phyloP scores from a whole-genome alignment of 2,888 invertebrate species.

The Zygogramma bicolorata region DNA sequence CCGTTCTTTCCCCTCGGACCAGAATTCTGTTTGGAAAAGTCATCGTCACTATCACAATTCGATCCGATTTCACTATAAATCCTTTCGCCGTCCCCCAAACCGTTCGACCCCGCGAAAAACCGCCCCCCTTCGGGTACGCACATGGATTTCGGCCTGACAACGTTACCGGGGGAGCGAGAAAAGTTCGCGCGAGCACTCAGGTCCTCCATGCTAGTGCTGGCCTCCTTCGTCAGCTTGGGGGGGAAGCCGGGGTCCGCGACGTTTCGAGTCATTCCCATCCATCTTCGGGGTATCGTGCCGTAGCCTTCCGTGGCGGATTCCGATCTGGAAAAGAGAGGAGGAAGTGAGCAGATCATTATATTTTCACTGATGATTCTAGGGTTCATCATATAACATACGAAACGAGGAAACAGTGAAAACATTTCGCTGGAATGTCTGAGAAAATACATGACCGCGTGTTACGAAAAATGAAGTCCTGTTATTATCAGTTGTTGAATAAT shows the following conservation, averaged over 20 bases:
- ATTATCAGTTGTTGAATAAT: too few species aligned
- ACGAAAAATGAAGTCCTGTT: too few species aligned
- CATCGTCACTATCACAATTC: conserved; percentile 38
- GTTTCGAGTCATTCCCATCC: conserved; percentile 56
- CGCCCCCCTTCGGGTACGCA: conserved; percentile 57
- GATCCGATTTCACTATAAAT: conserved; percentile 37
- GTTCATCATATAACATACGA: too few species aligned
- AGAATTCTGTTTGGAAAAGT: conserved; percentile 26
- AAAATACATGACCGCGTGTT: too few species aligned
- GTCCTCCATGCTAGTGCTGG: conserved; percentile 70
- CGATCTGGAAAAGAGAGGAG: conserved; percentile 43
- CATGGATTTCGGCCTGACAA: conserved; percentile 67
- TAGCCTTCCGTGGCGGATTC: conserved; percentile 51
- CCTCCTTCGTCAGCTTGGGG: conserved; percentile 65
- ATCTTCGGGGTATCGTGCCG: conserved; percentile 60
- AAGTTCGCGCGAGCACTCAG: conserved; percentile 50
- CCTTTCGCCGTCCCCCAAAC: conserved; percentile 31
- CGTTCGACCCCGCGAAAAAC: conserved; percentile 35
- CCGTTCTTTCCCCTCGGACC: conserved; percentile 11
- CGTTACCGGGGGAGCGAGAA: conserved; percentile 68
- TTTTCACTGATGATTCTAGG: too few species aligned
- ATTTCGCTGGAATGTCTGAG: too few species aligned
- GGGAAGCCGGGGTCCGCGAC: conserved; percentile 45
- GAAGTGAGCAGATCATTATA: not conserved
- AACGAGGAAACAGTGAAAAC: too few species aligned